Percentiles rank a stretch among this genome's conserved stretches.
Evolutionary conservation across 2,888 invertebrate species (phyloP).

Genomic region (Microctonus brassicae): DNA sequence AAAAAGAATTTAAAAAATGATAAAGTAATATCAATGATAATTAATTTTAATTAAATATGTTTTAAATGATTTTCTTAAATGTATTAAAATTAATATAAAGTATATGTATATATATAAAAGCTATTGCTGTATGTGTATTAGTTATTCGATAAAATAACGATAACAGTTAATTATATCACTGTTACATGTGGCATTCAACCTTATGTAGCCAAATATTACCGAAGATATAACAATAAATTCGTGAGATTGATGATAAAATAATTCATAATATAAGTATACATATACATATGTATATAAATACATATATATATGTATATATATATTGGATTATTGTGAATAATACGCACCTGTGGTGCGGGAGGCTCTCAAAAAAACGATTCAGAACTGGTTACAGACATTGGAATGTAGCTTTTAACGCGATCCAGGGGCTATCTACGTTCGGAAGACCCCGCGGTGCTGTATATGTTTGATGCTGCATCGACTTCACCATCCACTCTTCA

Average conservation of each 20-base stretch:
- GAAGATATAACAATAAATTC: constrained; percentile 18
- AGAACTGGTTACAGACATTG: constrained; percentile 59
- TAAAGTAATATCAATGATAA: too few species aligned
- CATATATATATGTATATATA: not conserved
- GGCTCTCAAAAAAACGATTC: constrained; percentile 52
- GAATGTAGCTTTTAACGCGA: constrained; percentile 60
- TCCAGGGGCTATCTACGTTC: constrained; percentile 47
- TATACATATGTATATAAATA: too few species aligned
- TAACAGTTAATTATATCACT: not conserved
- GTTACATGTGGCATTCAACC: not conserved
- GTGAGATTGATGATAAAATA: constrained; percentile 19
- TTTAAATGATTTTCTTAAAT: too few species aligned
- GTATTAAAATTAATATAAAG: too few species aligned
- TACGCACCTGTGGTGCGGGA: constrained; percentile 31
- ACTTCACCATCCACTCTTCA: constrained; percentile 11
- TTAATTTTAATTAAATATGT: too few species aligned
- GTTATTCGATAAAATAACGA: not conserved
- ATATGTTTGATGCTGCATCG: constrained; percentile 29
- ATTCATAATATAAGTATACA: too few species aligned
- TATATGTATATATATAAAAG: too few species aligned
- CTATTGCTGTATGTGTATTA: too few species aligned
- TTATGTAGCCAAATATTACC: not conserved
- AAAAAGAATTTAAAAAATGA: too few species aligned
- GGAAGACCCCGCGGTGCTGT: constrained; percentile 36
- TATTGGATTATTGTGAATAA: constrained; percentile 20